These are phyloP conservation scores for Coboldia fuscipes DNA, from an alignment of 1,140 invertebrate genomes.

Conservation along the genomic window DNA sequence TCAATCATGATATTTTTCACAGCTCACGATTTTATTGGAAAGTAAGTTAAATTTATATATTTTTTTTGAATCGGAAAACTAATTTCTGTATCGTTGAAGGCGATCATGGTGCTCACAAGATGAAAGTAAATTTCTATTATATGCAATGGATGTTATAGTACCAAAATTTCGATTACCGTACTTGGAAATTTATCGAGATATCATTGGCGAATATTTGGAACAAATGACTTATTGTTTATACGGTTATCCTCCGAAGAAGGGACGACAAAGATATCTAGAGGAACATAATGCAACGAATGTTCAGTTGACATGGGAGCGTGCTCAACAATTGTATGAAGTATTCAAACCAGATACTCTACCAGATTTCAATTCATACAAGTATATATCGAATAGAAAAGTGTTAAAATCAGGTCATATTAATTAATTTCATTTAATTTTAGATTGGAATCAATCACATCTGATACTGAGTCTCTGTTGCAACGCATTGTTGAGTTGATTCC, in stretches of 20 bases:
- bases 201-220: conserved; percentile 36
- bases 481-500: conserved; percentile 55
- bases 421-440: conserved; percentile 10
- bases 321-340: conserved; percentile 60
- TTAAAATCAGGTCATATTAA: not conserved
- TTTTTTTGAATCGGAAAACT: not conserved
- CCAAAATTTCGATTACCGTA: conserved; percentile 36
- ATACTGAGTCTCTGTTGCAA: conserved; percentile 55
- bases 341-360: conserved; percentile 61
- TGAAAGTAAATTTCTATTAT: conserved; percentile 53
- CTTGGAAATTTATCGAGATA: conserved; percentile 18
- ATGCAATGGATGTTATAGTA: conserved; percentile 50
- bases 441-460: conserved; percentile 44
- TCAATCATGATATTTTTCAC: conserved; percentile 61
- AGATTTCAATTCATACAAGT: conserved; percentile 53
- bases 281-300: conserved; percentile 58
- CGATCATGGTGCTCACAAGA: conserved; percentile 55
- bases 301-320: conserved; percentile 53
- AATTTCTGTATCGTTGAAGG: no score
- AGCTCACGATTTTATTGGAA: conserved; percentile 67
- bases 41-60: conserved; percentile 15
- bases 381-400: no score
- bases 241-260: conserved; percentile 60
- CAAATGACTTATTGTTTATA: conserved; percentile 81
- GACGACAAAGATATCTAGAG: conserved; percentile 43